These are phyloP conservation scores for Tolypeutes matacus DNA, from an alignment of 2,797 vertebrate genomes.

Conservation along the genomic window DNA sequence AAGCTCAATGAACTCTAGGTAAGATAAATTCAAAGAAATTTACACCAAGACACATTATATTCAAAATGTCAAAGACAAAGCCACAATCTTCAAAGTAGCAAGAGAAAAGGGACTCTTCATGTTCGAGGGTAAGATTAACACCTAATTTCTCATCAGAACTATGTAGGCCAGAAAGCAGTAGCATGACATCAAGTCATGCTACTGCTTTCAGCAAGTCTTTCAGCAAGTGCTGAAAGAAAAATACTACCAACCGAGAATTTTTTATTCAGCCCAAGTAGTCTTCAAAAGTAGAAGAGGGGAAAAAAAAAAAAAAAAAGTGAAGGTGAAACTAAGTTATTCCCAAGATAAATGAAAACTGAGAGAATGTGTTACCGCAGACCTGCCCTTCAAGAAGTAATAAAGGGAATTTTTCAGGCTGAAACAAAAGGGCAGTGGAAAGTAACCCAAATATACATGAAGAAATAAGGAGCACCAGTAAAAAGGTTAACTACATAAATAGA, in stretches of 20 bases:
- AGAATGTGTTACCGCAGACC: neutral
- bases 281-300: no score
- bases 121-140: neutral
- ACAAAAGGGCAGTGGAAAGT: neutral
- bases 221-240: neutral
- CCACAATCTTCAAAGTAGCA: neutral
- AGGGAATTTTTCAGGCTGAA: neutral
- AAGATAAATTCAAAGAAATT: neutral
- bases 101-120: neutral
- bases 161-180: neutral
- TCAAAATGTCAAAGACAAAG: conserved; percentile 15
- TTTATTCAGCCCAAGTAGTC: neutral
- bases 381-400: neutral
- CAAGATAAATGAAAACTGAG: conserved; percentile 35
- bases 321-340: neutral
- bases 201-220: no score
- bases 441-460: neutral
- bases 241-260: neutral
- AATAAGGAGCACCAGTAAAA: neutral
- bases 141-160: conserved; percentile 28
- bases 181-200: neutral
- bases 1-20: neutral
- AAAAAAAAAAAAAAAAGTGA: neutral
- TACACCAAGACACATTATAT: neutral
- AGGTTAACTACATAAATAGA: neutral